A percentile compares a stretch with the other conserved stretches of the same genome.
Conservation (phyloP, 2,113 vertebrate species). For the Megaleporinus macrocephalus region DNA sequence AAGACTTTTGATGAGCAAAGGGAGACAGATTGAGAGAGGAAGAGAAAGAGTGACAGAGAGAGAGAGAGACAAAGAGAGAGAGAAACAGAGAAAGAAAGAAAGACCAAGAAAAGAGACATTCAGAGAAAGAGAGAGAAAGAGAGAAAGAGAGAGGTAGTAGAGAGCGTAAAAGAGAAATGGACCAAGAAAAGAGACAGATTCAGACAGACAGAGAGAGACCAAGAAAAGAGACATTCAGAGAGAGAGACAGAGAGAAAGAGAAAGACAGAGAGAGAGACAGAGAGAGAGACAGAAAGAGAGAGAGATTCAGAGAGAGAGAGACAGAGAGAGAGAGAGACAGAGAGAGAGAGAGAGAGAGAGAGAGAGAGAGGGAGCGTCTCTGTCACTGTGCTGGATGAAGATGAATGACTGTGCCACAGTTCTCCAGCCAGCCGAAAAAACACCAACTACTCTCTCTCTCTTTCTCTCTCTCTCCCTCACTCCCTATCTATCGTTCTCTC, state of each 20-base stretch:
- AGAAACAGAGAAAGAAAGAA: too few relatives aligned
- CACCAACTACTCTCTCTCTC: conserved; percentile 59
- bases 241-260: too few relatives aligned
- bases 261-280: too few relatives aligned
- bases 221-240: too few relatives aligned
- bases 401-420: conserved; percentile 69
- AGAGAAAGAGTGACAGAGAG: conserved; percentile 19
- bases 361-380: conserved; percentile 43
- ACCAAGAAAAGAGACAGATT: too few relatives aligned
- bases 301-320: too few relatives aligned
- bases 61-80: conserved; percentile 2
- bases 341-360: conserved; percentile 21
- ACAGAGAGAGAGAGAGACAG: background rate
- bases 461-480: conserved; percentile 17
- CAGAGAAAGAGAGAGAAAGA: too few relatives aligned
- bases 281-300: too few relatives aligned
- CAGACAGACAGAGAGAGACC: too few relatives aligned
- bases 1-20: background rate
- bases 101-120: too few relatives aligned
- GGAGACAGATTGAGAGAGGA: conserved; percentile 25
- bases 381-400: conserved; percentile 72
- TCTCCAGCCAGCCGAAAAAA: conserved; percentile 77
- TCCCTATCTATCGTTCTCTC: background rate
- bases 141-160: too few relatives aligned
- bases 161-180: too few relatives aligned